Evolutionary conservation across 2,113 vertebrate genomes (phyloP), one percentile per base, ranked within the genome.

Genomic region (Microcebus ravelobensis): DNA sequence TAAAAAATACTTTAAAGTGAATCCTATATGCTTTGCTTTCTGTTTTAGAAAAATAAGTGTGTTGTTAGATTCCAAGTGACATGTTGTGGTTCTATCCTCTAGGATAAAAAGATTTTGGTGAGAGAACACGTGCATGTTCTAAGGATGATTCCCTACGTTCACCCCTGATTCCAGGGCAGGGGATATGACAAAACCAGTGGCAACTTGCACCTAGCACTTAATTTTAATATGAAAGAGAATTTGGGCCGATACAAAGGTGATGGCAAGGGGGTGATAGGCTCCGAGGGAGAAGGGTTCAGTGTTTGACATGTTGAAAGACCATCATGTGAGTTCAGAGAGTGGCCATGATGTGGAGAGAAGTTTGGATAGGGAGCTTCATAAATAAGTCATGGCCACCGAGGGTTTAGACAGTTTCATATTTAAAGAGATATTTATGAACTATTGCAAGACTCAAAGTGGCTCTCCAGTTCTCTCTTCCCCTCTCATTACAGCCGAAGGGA

Each of bases 361-460:
- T 92, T 93, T 90, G 91, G 89, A 81, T 65, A 59, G 76, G 92
- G 92, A 90, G 90, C 59, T 70, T 86, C 31, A 91, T 97, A 71
- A 97, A 97, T 97, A 96, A 96, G 83, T 94, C 68, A 97, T 95
- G 91, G 90, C 65, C 93, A 97, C 95, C 0, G 36, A 96, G 91
- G 95, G 91, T 48, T 94, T 94, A 42, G 94, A 92, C 80, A 85
- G 93, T 90, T 97, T 97, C 93, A 90, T 96, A 96, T 95, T 96
- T 97, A 96, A 96, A 96, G 94, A 97, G 95, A 96, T 92, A 94
- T 97, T 97, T 96, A 97, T 87, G 97, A 98, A 76, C 83, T 91
- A 83, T 97, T 65, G 92, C 80, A 45, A 89, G 87, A 45, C 73
- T 84, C 5, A 25, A 82, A 94, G 45, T n/a, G 2, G 39, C 71